These are phyloP conservation scores for Steatornis caripensis DNA, from an alignment of 2,113 vertebrate genomes.

Conservation along the genomic window DNA sequence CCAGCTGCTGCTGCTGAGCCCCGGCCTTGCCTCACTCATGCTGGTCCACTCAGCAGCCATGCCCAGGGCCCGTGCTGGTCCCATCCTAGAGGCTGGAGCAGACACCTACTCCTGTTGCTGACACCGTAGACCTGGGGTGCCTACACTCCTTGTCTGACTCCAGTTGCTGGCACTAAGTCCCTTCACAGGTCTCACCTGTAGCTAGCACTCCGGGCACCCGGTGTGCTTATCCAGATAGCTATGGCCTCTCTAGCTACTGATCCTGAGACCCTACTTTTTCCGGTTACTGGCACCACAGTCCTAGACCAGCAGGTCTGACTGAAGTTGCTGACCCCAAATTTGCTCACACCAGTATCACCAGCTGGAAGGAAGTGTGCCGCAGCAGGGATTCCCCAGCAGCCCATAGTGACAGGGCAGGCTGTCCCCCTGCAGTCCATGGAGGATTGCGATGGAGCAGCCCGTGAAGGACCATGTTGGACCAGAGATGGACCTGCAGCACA, in stretches of 20 bases:
- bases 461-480: no score
- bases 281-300: not conserved
- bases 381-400: no score
- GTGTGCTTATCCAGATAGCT: not conserved
- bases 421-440: no score
- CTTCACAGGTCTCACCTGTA: not conserved
- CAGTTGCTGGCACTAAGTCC: not conserved
- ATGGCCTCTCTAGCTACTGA: not conserved
- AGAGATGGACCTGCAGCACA: no score
- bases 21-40: not conserved
- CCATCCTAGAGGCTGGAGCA: not conserved
- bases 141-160: not conserved
- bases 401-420: no score
- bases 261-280: not conserved
- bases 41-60: not conserved
- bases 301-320: not conserved
- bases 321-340: not conserved
- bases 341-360: not conserved
- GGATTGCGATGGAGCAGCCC: no score
- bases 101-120: not conserved
- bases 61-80: no score
- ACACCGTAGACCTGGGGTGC: not conserved
- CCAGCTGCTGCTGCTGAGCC: not conserved
- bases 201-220: no score
- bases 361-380: no score